These are phyloP conservation scores for Suncus etruscus DNA, from an alignment of 2,113 vertebrate genomes.

Conservation along the genomic window DNA sequence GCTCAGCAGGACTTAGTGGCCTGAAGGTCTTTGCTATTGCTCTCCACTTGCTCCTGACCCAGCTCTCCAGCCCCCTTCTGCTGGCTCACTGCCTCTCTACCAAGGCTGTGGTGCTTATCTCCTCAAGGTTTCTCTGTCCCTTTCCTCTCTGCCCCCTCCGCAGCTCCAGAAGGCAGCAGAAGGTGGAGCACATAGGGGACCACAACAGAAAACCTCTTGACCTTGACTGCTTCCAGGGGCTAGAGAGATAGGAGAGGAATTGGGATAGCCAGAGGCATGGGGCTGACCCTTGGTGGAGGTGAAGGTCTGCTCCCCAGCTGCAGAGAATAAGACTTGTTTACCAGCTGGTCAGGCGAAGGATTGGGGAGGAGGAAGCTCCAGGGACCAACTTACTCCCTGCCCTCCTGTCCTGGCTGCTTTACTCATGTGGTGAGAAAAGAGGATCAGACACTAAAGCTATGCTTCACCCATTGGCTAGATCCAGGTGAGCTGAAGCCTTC, in stretches of 20 bases:
- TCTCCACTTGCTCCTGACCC: not conserved
- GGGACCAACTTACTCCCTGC: slow-evolving; percentile 70
- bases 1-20: no score
- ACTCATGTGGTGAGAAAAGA: slow-evolving; percentile 6
- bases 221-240: slow-evolving; percentile 65
- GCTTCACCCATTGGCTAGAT: not conserved
- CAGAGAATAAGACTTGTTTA: slow-evolving; percentile 82
- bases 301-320: slow-evolving; percentile 57
- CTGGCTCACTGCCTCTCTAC: slow-evolving; percentile 63
- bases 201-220: slow-evolving; percentile 41
- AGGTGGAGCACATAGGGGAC: slow-evolving; percentile 15
- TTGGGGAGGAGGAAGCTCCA: slow-evolving; percentile 71
- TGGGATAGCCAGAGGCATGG: no score
- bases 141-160: not conserved
- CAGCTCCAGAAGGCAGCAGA: slow-evolving; percentile 47
- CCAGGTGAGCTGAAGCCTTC: slow-evolving; percentile 32
- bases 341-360: slow-evolving; percentile 64
- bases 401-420: slow-evolving; percentile 66
- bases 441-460: not conserved
- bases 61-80: not conserved
- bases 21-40: not conserved
- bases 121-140: slow-evolving; percentile 76
- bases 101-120: slow-evolving; percentile 80
- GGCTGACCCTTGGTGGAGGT: no score
- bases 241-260: slow-evolving; percentile 63